phyloP scores from a whole-genome alignment of 2,113 vertebrate genomes.

The Lagopus muta region DNA sequence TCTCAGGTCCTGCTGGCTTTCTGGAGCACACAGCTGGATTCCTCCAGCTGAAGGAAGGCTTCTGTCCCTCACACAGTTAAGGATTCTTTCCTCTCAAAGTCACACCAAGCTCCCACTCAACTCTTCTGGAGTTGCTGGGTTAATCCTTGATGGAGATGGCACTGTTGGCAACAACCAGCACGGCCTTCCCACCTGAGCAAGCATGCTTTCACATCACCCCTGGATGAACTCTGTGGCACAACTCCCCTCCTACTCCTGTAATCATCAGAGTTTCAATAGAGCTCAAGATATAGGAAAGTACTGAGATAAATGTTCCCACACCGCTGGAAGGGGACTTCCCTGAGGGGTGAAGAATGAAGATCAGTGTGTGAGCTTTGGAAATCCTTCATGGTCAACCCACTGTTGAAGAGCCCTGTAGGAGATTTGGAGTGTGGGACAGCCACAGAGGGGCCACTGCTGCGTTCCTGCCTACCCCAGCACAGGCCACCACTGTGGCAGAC shows the following conservation, averaged over 20 bases:
- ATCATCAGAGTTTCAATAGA: neutral
- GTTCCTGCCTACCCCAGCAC: rapidly evolving
- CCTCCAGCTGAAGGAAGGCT: neutral
- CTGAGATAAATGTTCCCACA: rapidly evolving
- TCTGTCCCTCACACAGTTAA: neutral
- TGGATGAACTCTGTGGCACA: neutral
- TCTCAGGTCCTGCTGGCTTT: rapidly evolving
- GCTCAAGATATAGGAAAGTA: neutral
- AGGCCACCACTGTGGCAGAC: neutral
- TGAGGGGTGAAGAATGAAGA: neutral
- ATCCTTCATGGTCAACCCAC: neutral
- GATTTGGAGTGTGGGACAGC: neutral
- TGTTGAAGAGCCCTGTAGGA: neutral
- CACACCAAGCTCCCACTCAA: neutral
- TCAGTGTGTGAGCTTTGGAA: rapidly evolving
- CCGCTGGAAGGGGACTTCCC: neutral
- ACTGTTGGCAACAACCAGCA: neutral
- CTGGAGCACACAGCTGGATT: neutral
- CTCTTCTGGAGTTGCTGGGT: neutral
- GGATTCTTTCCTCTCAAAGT: neutral
- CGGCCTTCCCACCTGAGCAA: neutral
- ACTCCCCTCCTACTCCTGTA: neutral
- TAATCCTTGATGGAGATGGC: neutral
- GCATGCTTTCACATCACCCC: neutral
- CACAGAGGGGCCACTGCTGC: neutral